Evolutionary conservation across 2,113 vertebrate species (phyloP).

Genomic region (Arizona elegans): DNA sequence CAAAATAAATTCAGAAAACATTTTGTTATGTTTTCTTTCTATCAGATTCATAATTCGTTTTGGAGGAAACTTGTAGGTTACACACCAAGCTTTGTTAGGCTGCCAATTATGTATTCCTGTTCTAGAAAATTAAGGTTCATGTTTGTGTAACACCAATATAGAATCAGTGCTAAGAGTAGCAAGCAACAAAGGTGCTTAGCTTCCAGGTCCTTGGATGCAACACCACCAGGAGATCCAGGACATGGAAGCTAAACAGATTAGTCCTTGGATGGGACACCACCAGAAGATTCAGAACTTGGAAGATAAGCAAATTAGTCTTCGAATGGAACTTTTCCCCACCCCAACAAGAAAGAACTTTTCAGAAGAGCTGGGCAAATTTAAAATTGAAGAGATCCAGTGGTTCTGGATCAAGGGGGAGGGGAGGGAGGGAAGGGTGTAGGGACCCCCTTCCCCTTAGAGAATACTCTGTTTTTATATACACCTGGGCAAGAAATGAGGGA

Average conservation of each 20-base stretch:
- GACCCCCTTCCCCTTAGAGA: neutral
- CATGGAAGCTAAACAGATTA: too few relatives aligned
- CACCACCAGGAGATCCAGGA: too few relatives aligned
- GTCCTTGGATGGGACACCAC: too few relatives aligned
- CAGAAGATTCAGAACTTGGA: too few relatives aligned
- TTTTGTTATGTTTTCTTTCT: neutral
- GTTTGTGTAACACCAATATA: neutral
- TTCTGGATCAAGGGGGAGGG: too few relatives aligned
- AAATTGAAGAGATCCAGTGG: too few relatives aligned
- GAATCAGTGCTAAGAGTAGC: neutral
- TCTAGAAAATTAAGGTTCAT: neutral
- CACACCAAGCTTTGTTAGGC: neutral
- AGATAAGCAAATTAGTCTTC: too few relatives aligned
- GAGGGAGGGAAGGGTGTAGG: neutral
- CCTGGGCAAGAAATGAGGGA: neutral
- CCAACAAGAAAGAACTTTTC: too few relatives aligned
- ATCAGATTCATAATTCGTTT: neutral
- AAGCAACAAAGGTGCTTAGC: neutral
- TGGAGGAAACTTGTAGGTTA: neutral
- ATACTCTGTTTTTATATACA: neutral
- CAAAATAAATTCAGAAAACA: neutral
- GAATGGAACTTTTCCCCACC: too few relatives aligned
- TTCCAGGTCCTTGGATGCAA: too few relatives aligned
- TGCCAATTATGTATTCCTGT: neutral
- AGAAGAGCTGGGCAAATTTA: too few relatives aligned